Conservation (phyloP, 2,113 vertebrate species). For the Hemibagrus wyckioides region DNA sequence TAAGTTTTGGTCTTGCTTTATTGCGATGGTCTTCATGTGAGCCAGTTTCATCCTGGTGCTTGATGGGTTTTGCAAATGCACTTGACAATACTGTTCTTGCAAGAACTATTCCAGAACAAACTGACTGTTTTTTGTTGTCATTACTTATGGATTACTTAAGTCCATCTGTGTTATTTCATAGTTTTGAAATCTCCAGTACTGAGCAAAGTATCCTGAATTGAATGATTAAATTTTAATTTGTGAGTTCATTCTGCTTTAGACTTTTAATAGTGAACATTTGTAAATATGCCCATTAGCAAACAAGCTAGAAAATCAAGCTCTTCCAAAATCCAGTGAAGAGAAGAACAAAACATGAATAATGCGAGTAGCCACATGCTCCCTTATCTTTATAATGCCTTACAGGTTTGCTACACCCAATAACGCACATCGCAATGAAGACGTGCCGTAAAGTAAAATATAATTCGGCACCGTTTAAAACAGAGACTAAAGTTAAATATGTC, state of each 20-base stretch:
- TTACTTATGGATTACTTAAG: no score
- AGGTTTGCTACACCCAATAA: not conserved
- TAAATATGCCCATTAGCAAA: not conserved
- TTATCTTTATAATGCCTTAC: not conserved
- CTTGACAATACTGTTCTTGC: no score
- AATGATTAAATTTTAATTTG: not conserved
- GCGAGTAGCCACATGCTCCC: not conserved
- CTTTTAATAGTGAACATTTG: not conserved
- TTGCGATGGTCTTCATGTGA: no score
- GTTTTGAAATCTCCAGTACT: no score
- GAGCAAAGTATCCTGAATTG: not conserved
- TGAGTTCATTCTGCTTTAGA: not conserved
- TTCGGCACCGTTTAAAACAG: not conserved
- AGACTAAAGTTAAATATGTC: not conserved
- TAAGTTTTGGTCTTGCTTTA: no score
- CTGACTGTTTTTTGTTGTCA: no score
- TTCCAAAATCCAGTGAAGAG: not conserved
- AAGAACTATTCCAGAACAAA: no score
- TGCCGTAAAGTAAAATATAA: not conserved
- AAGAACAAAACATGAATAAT: not conserved
- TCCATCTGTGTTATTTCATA: no score
- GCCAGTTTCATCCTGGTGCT: no score
- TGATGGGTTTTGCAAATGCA: no score
- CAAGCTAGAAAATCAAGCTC: not conserved
- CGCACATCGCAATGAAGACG: not conserved